phyloP scores from a whole-genome alignment of 2,797 vertebrate genomes.

The Trachurus trachurus region DNA sequence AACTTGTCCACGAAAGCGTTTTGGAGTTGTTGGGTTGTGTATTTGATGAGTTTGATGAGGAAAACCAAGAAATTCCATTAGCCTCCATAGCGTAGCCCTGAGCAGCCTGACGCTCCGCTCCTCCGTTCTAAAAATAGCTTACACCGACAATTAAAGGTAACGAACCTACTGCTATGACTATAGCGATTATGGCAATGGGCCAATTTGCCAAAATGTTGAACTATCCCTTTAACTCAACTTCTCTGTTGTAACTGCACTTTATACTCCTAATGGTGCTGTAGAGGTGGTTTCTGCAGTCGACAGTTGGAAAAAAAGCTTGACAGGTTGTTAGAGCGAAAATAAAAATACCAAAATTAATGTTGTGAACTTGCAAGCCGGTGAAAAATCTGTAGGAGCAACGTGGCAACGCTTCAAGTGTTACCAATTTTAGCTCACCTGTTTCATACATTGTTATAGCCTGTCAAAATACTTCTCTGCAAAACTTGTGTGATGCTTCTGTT shows the following conservation, averaged over 20 bases:
- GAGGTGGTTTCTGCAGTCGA: not conserved
- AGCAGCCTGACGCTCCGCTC: too few relatives aligned
- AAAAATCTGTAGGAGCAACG: not conserved
- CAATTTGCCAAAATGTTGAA: too few relatives aligned
- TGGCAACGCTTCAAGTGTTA: not conserved
- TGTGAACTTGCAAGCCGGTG: not conserved
- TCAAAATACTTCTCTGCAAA: not conserved
- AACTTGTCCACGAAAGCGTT: too few relatives aligned
- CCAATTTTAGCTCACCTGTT: conserved; percentile 6
- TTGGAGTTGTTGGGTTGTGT: too few relatives aligned
- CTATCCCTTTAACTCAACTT: not conserved
- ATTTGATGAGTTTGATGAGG: too few relatives aligned
- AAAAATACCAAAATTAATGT: not conserved
- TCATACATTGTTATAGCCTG: not conserved
- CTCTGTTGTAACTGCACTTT: not conserved
- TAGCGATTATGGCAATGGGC: too few relatives aligned
- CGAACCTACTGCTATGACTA: too few relatives aligned
- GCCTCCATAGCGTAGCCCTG: too few relatives aligned
- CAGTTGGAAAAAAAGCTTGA: not conserved
- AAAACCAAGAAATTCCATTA: too few relatives aligned
- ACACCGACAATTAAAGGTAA: too few relatives aligned
- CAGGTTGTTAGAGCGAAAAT: not conserved
- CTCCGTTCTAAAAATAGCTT: too few relatives aligned
- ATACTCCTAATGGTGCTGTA: not conserved
- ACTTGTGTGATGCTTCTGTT: not conserved